phyloP scores from a whole-genome alignment of 2,888 invertebrate species.

The Endotricha flammealis region DNA sequence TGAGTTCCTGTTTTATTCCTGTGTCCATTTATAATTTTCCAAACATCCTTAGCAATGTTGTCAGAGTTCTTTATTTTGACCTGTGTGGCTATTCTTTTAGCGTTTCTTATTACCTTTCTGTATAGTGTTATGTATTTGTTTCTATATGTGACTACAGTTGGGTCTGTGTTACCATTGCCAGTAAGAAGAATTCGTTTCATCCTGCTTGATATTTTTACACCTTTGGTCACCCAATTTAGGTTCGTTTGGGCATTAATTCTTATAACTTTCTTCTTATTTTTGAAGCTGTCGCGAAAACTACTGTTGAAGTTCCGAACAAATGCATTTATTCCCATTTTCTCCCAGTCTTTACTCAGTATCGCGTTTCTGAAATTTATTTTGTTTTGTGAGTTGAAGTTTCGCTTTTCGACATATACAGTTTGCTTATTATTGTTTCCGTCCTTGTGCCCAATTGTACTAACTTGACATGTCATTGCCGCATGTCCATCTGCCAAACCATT shows the following conservation, averaged over 20 bases:
- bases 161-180: neutral
- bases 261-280: neutral
- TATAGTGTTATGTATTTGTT: neutral
- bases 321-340: neutral
- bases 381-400: neutral
- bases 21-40: neutral
- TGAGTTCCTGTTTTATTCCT: neutral
- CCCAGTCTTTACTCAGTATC: neutral
- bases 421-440: neutral
- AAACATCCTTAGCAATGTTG: neutral
- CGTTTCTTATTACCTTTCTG: neutral
- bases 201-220: neutral
- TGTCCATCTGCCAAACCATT: neutral
- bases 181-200: neutral
- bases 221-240: neutral
- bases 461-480: neutral
- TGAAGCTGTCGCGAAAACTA: neutral
- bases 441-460: neutral
- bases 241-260: neutral
- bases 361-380: neutral
- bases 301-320: neutral
- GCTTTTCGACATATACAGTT: neutral
- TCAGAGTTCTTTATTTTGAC: neutral
- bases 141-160: neutral
- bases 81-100: neutral